phyloP scores from a whole-genome alignment of 2,113 vertebrate species.

The Corvus cornix region DNA sequence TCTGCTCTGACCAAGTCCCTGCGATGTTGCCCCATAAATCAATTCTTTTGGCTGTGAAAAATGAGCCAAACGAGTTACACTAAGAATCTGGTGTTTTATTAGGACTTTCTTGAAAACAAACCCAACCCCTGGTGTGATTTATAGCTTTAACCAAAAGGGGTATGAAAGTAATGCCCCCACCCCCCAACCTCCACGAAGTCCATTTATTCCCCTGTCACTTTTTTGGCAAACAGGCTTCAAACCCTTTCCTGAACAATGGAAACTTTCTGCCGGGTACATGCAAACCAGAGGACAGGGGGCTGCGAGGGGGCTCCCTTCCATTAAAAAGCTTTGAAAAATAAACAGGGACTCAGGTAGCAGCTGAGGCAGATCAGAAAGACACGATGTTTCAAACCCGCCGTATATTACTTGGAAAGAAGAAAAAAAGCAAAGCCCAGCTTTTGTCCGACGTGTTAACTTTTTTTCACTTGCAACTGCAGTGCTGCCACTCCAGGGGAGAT shows the following conservation, averaged over 20 bases:
- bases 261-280: constrained; percentile 59
- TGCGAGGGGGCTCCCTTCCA: constrained; percentile 29
- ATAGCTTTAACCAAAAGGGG: constrained; percentile 64
- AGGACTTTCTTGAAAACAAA: constrained; percentile 63
- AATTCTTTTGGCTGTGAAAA: constrained; percentile 61
- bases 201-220: constrained; percentile 67
- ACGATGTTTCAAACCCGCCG: not conserved
- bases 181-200: constrained; percentile 30
- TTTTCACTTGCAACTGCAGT: not conserved
- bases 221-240: constrained; percentile 54
- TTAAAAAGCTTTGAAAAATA: constrained; percentile 55
- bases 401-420: not conserved
- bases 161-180: constrained; percentile 52
- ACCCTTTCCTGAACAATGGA: constrained; percentile 56
- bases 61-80: constrained; percentile 64
- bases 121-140: constrained; percentile 55
- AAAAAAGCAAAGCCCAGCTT: not conserved
- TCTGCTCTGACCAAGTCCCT: not conserved
- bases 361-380: constrained; percentile 34
- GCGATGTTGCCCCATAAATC: constrained; percentile 50
- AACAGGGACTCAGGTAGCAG: constrained; percentile 64
- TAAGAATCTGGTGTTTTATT: constrained; percentile 64
- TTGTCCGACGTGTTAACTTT: not conserved
- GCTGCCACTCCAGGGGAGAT: not conserved
- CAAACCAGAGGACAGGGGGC: not conserved